Base-by-base conservation (phyloP, 1,140 invertebrate species). In the Drosophila auraria region DNA sequence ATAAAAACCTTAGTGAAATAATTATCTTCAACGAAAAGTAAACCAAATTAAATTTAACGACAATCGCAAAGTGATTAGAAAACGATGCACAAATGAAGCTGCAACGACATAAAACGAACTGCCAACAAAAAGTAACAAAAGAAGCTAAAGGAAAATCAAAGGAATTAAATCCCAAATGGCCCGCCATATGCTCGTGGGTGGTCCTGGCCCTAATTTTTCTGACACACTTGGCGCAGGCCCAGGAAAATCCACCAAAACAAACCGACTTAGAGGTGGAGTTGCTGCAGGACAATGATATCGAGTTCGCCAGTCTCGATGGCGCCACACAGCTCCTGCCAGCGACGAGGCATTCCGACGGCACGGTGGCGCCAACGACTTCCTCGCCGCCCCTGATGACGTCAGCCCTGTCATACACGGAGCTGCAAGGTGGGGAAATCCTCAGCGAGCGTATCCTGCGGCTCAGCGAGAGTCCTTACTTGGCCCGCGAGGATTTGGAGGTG, bases 401-500 rank as follows among this genome's bases (percentile, higher is more conserved):
- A 91, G 84, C 74, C 54, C 20, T 53, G 20, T 83, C 87, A 15
- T 92, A 87, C 60, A 93, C 92, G 3, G 91, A 93, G 17, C 68
- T 93, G 56, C 83, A 75, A 56, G 92, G 64, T 93, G 94, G 78
- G 90, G 94, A 56, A 89, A 94, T 83, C 94, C 95, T 94, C 80
- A 92, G 93, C 84, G 87, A 94, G 89, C 93, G 93, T 62, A 81
- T 93, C 40, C 76, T 96, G 63, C 93, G 94, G 61, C 92, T 89
- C 78, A 86, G 91, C 36, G 94, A 95, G 76, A 97, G 96, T 78
- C 97, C 97, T 23, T 98, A 97, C 92, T 91, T 96, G 74, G 93
- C 98, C 17, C 94, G 95, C 36, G 96, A 97, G 89, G 97, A 98
- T 93, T 93, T 98, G n/a, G 94, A 96, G 53, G 94, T 99, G 30